Conservation (phyloP, 2,113 vertebrate species). For the Bos indicus region DNA sequence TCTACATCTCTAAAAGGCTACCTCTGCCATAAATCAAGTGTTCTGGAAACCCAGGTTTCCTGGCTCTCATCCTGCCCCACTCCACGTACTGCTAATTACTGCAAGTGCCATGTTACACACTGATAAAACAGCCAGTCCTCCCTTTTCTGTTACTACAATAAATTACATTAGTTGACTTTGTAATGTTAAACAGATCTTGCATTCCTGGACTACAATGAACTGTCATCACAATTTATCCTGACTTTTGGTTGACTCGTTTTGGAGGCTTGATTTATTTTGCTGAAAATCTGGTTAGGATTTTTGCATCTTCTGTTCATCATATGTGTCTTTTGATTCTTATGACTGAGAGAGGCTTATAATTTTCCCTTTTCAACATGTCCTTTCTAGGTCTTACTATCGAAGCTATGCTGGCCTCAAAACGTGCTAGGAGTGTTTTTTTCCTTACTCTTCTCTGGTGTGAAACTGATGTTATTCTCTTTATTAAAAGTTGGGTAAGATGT, state of each 20-base stretch:
- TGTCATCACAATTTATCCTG: background rate
- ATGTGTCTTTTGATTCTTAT: background rate
- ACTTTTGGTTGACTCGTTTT: background rate
- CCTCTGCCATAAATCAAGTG: background rate
- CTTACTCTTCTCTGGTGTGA: background rate
- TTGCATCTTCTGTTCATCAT: background rate
- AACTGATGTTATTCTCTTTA: background rate
- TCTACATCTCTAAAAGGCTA: background rate
- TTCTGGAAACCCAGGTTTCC: background rate
- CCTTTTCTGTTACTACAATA: background rate
- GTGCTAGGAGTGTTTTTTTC: background rate
- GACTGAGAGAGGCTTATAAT: background rate
- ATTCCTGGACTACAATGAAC: background rate
- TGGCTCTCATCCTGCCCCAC: background rate
- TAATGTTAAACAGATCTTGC: background rate
- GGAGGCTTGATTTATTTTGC: background rate
- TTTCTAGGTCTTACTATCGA: background rate
- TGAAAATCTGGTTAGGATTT: background rate
- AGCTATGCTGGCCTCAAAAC: background rate
- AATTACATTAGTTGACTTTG: background rate
- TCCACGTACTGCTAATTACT: background rate
- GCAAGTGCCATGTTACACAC: background rate
- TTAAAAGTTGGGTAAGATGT: background rate
- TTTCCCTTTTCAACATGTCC: background rate
- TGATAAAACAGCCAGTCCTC: background rate